Evolutionary conservation across 1,140 invertebrate genomes (phyloP).

Genomic region (Hyposmocoma kahamanoa): DNA sequence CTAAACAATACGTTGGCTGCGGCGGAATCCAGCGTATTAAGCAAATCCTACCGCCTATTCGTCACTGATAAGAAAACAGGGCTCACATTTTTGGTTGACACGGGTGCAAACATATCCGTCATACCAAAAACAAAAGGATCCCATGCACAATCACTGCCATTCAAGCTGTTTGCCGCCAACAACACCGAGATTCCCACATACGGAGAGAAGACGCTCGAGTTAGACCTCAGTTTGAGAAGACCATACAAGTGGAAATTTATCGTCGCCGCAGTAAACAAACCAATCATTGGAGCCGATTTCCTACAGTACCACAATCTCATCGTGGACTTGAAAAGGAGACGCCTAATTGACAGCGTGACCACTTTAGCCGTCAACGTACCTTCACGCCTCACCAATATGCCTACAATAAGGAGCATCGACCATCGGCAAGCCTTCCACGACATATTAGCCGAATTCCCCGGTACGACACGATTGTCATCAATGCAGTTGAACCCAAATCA

Average conservation of each 20-base stretch:
- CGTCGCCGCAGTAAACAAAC: neutral
- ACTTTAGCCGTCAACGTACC: too few relatives aligned
- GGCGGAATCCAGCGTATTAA: neutral
- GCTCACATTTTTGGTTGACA: neutral
- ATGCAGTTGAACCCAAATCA: constrained; percentile 3
- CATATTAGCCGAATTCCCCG: neutral
- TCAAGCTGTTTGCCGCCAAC: constrained; percentile 1
- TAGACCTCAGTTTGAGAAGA: neutral
- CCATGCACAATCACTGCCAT: too few relatives aligned
- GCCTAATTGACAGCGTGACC: too few relatives aligned
- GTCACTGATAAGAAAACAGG: neutral
- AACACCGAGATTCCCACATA: neutral
- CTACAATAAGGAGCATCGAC: too few relatives aligned
- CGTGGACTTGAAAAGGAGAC: too few relatives aligned
- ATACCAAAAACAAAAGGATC: too few relatives aligned
- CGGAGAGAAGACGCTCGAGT: neutral
- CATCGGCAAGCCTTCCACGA: too few relatives aligned
- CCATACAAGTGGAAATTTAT: constrained; percentile 2
- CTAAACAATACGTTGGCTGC: neutral
- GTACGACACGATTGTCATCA: neutral
- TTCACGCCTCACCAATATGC: too few relatives aligned
- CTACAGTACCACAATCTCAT: too few relatives aligned
- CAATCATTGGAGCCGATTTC: constrained; percentile 1
- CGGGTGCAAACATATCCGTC: neutral
- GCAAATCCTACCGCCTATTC: neutral